Base-by-base conservation (phyloP, 1,140 invertebrate genomes). In the Choristoneura fumiferana region DNA sequence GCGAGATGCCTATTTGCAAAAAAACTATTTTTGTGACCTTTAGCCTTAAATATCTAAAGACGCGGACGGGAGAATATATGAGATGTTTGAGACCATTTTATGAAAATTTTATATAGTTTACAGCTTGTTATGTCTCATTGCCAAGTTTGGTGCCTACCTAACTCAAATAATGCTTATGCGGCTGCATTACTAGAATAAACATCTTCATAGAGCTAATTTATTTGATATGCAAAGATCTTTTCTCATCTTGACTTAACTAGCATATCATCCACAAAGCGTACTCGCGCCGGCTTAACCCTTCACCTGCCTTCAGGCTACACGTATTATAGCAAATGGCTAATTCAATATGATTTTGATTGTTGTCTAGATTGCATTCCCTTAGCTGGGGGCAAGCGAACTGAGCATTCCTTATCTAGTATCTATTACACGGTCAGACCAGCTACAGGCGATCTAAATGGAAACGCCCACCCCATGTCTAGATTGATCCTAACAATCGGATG, bases 371-470 rank as follows among this genome's bases (percentile, higher is more conserved):
- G 43, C 43, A 12, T 49, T 49, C n/a, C 39, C 40, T 22, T 29
- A 29, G 43, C 43, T 17, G n/a, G 8, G 18, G 43, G 43, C 43
- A 8, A 29, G 22, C 22, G 22, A 6, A 29, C 2, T 29, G 14
- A 49, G 43, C 43, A 29, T 49, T 49, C 43, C 43, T 49, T 49
- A 49, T 49, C 43, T 49, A 49, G 18, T 49, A 49, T 49, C 43
- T 49, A 22, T 45, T 12, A 0, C 8, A 4, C 3, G 38, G 14
- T 3, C 1, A 40, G 6, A 18, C 9, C 18, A 17, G 40, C 38
- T 15, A 40, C 6, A 15, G 38, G 14, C 38, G 15, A 45, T 4
- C 40, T 45, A 45, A 18, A 45, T 45, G 40, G 40, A 10, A 18
- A 45, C 40, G 40, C 40, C 40, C 40, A 45, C 40, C 9, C 2